Base-by-base conservation (phyloP, 2,888 invertebrate species). In the Paralinhomoeus sp. region DNA sequence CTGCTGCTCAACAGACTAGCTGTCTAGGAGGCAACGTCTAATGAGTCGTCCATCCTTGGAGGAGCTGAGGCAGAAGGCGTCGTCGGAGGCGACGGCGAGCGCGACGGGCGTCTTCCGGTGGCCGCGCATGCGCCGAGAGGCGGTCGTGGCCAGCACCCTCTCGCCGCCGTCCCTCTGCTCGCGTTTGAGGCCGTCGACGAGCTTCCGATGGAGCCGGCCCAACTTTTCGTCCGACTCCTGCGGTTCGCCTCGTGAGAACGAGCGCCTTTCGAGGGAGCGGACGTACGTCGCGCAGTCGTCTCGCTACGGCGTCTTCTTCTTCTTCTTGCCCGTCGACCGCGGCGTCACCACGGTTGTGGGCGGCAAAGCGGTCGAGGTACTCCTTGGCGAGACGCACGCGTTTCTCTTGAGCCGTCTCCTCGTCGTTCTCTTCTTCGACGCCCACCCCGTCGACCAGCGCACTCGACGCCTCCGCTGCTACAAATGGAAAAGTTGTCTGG, bases 41-140 rank as follows among this genome's bases (percentile, higher is more conserved):
- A 85, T 74, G 43, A 91, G 71, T 40, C 73, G 71, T 40, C 81
- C 77, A 63, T 85, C 82, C 69, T 89, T 89, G 45, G 82, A 81
- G 1, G 80, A 85, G 24, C 78, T 75, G 64, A 75, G 87, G 1
- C 80, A 67, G 54, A 67, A 73, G 53, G 72, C 70, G 40, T 75
- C 74, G 64, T 85, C 78, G 45, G 69, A 68, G 24, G 78, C 76
- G 3, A 87, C 62, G 52, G 78, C 79, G 17, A 84, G 60, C 60
- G 82, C 78, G 1, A 87, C 87, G 13, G 85, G 65, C 0, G 80
- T 69, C 43, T 76, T 67, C 53, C 74, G 73, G 55, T 87, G 84
- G 52, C 81, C 77, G 62, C 46, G 51, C 27, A 87, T n/a, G n/a
- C n/a, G n/a, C n/a, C n/a, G n/a, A n/a, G n/a, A n/a, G n/a, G n/a